These are phyloP conservation scores for Anoplius nigerrimus DNA, from an alignment of 2,888 invertebrate genomes.

Conservation along the genomic window DNA sequence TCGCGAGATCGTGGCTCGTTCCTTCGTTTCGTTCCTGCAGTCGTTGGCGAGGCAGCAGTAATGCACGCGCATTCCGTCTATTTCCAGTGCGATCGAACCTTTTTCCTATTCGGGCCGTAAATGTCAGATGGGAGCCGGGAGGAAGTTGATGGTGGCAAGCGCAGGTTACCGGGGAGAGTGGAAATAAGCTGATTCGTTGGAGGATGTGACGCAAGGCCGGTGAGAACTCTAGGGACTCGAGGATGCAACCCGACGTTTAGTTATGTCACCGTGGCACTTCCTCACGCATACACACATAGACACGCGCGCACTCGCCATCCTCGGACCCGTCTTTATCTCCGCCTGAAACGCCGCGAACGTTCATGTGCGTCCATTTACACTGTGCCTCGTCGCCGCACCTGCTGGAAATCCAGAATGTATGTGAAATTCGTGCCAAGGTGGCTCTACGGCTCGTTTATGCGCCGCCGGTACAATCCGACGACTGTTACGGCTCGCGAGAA, in stretches of 20 bases:
- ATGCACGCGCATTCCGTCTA: no score
- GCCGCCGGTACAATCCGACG: slow-evolving; percentile 13
- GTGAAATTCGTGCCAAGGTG: slow-evolving; percentile 43
- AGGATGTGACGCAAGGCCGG: no score
- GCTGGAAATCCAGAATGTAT: slow-evolving; percentile 34
- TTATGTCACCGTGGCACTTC: background rate
- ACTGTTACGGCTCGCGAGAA: slow-evolving; percentile 23
- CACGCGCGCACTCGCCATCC: background rate
- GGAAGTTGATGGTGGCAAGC: no score
- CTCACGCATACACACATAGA: slow-evolving; percentile 2
- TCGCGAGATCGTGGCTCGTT: no score
- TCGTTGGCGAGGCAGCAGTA: no score
- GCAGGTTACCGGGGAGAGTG: no score
- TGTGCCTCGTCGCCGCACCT: slow-evolving; percentile 25
- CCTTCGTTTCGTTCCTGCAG: no score
- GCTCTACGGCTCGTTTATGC: background rate
- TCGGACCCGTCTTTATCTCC: background rate
- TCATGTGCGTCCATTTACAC: background rate
- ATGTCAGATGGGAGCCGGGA: no score
- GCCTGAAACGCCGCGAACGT: background rate
- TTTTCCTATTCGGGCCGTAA: no score
- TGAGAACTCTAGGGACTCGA: background rate
- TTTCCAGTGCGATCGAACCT: no score
- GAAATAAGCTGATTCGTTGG: no score
- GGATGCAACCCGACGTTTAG: background rate